Evolutionary conservation across 1,140 invertebrate species (phyloP), one percentile per base, ranked within the genome.

Genomic region (Spodoptera litura): DNA sequence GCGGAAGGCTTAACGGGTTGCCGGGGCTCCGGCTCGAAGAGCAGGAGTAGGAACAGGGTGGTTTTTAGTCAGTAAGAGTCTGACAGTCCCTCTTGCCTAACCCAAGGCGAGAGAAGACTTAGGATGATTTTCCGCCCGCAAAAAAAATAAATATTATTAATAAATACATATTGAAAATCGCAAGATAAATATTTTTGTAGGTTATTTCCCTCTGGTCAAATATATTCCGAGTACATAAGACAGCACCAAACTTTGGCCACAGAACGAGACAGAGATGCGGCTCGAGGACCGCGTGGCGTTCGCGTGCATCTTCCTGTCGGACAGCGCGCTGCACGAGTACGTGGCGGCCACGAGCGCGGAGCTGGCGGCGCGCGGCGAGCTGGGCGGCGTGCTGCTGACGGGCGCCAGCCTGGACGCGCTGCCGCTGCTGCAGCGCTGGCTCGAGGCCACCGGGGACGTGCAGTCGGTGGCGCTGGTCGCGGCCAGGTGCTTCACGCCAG

Each of bases 251-350:
- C n/a, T n/a, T n/a, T n/a, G n/a, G n/a, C n/a, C 20, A 20, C 84
- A 98, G 96, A 96, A 97, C 86, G 98, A 99, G 93, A 96, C 95
- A 55, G 97, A 96, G n/a, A 96, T 99, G 88, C 96, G 96, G 20
- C 96, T 99, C 5, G 96, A 97, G 83, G 99, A 99, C 94, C 95
- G 98, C 85, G 96, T 99, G 56, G 98, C 98, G n/a, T 99, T 99
- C 95, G 98, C 98, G 38, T 97, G 98, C 85, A 97, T 97, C 81
- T 99, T 97, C 95, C 95, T 99, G 38, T 96, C 97, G 8, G 98
- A 99, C 94, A 94, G 92, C 13, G 97, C 97, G 92, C 94, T 99
- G 64, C 93, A 95, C 72, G 97, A 98, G 31, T 99, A 97, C 95
- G 94, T 99, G 20, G 96, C 96, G 61, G 95, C 95, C 81, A 95